Evolutionary conservation across 2,113 vertebrate species (phyloP).

Genomic region (Mobula hypostoma): DNA sequence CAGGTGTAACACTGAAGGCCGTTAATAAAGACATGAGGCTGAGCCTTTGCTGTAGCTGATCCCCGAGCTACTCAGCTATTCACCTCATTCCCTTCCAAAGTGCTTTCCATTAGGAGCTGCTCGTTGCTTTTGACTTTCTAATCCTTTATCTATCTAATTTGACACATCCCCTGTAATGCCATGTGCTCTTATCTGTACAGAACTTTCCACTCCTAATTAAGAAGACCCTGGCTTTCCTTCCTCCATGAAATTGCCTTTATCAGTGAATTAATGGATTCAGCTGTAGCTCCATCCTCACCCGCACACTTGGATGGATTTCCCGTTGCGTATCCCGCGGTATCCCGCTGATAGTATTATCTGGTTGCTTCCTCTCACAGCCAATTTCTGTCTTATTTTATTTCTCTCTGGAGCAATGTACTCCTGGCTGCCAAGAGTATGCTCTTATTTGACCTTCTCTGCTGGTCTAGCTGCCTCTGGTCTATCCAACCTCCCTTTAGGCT

Average conservation of each 20-base stretch:
- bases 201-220: slow-evolving; percentile 20
- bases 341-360: not conserved
- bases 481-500: not conserved
- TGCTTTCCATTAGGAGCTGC: not conserved
- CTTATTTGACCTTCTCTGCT: not conserved
- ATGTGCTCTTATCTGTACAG: not conserved
- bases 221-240: not conserved
- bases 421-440: not conserved
- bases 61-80: not conserved
- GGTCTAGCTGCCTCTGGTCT: not conserved
- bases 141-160: not conserved
- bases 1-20: not conserved
- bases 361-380: not conserved
- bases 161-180: not conserved
- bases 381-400: not conserved
- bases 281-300: not conserved
- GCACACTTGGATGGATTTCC: not conserved
- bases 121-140: not conserved
- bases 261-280: not conserved
- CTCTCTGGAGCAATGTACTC: not conserved
- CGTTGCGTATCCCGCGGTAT: not conserved
- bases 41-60: not conserved
- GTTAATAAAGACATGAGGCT: not conserved
- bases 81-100: not conserved
- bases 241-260: not conserved